Evolutionary conservation across 2,113 vertebrate genomes (phyloP).

Genomic region (Urocynchramus pylzowi): DNA sequence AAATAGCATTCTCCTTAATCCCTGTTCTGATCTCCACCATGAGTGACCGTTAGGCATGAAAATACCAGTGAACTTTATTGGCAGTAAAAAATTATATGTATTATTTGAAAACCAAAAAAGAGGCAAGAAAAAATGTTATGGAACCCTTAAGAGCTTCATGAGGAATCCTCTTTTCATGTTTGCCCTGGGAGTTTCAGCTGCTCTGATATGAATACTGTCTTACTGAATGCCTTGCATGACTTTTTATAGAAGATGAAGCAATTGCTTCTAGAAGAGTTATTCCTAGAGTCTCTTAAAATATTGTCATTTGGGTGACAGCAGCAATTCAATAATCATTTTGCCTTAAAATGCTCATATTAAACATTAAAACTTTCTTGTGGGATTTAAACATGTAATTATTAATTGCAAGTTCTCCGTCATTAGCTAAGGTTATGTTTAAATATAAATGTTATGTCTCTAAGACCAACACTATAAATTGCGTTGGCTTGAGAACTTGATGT

Average conservation of each 20-base stretch:
- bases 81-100: neutral
- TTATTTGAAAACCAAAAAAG: conserved; percentile 25
- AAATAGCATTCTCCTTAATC: conserved; percentile 14
- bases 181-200: conserved; percentile 17
- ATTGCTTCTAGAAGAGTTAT: conserved; percentile 18
- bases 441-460: neutral
- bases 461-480: neutral
- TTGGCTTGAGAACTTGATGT: neutral
- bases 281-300: conserved; percentile 6
- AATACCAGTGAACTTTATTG: conserved; percentile 1
- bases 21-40: neutral
- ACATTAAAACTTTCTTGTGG: neutral
- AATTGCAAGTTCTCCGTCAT: neutral
- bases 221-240: neutral
- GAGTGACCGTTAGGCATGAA: neutral
- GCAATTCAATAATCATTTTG: neutral
- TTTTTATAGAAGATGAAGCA: conserved; percentile 50
- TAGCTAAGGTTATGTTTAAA: neutral
- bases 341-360: conserved; percentile 9
- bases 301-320: conserved; percentile 5
- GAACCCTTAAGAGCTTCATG: neutral
- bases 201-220: neutral
- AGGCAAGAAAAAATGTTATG: neutral
- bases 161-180: conserved; percentile 5
- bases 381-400: neutral